phyloP scores from a whole-genome alignment of 2,113 vertebrate species.

The Psettodes erumei region DNA sequence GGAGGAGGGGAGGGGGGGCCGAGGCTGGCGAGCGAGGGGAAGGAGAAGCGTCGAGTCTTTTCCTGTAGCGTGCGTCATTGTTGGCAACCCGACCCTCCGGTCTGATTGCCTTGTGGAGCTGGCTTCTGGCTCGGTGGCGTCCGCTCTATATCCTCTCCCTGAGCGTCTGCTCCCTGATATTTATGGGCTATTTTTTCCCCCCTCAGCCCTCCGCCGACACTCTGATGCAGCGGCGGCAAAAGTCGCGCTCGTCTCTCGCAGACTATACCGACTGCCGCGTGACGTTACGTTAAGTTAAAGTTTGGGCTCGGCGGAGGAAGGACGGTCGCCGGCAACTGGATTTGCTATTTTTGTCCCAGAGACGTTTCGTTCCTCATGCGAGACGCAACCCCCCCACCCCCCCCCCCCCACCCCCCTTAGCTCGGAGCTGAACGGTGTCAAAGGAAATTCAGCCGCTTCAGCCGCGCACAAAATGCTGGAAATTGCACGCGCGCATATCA shows the following conservation, averaged over 20 bases:
- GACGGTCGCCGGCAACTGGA: too few relatives aligned
- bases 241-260: conserved; percentile 4
- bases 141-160: conserved; percentile 57
- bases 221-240: conserved; percentile 14
- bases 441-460: not conserved
- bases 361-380: not conserved
- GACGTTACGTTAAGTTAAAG: too few relatives aligned
- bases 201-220: conserved; percentile 35
- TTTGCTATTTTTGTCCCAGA: not conserved
- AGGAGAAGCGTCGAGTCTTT: conserved; percentile 63
- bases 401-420: too few relatives aligned
- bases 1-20: not conserved
- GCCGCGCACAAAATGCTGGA: too few relatives aligned
- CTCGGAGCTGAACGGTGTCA: not conserved
- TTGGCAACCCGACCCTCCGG: conserved; percentile 66
- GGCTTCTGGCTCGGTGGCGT: conserved; percentile 61
- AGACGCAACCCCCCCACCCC: too few relatives aligned
- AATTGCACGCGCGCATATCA: too few relatives aligned
- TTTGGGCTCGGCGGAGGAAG: too few relatives aligned
- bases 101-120: conserved; percentile 72
- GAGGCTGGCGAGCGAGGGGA: conserved; percentile 48
- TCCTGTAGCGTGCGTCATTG: conserved; percentile 72
- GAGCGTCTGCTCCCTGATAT: conserved; percentile 54
- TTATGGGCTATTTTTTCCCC: too few relatives aligned
- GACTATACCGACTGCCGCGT: too few relatives aligned